A percentile compares a stretch with the other conserved stretches of the same genome.
Conservation (phyloP, 2,888 invertebrate species). For the Zygothrica quintamaculata region DNA sequence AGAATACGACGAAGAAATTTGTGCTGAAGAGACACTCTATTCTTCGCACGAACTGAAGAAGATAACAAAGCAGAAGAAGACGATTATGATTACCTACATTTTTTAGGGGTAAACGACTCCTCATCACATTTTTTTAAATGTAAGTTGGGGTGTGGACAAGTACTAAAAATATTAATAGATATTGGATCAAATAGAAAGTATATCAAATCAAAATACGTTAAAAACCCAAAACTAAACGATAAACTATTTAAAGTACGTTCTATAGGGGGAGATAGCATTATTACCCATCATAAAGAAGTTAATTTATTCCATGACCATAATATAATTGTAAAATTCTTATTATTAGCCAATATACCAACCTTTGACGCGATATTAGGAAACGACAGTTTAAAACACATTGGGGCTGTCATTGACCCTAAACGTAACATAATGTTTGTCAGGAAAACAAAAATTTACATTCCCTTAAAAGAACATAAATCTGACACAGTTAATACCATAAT, state of each 20-base stretch:
- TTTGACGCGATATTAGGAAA: background rate
- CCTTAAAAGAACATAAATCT: conserved; percentile 14
- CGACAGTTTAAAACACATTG: background rate
- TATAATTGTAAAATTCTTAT: conserved; percentile 1
- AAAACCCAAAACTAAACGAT: no score
- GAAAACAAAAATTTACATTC: conserved; percentile 3
- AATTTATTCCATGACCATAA: conserved; percentile 8
- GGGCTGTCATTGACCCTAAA: background rate
- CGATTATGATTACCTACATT: conserved; percentile 34
- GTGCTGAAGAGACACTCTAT: conserved; percentile 4
- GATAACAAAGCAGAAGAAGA: background rate
- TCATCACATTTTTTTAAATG: conserved; percentile 47
- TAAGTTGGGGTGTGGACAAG: conserved; percentile 39
- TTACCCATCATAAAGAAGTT: background rate
- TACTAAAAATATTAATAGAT: conserved; percentile 46
- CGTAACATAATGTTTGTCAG: background rate
- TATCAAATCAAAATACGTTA: no score
- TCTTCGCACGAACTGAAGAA: background rate
- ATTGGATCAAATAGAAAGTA: conserved; percentile 48
- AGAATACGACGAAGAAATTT: background rate
- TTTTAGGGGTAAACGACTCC: conserved; percentile 51
- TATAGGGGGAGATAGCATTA: conserved; percentile 1
- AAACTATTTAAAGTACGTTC: conserved; percentile 1
- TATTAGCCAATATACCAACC: background rate
- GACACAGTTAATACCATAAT: conserved; percentile 19